Evolutionary conservation across 2,888 invertebrate species (phyloP), one percentile per base, ranked within the genome.

Genomic region (Strigamia maritima): DNA sequence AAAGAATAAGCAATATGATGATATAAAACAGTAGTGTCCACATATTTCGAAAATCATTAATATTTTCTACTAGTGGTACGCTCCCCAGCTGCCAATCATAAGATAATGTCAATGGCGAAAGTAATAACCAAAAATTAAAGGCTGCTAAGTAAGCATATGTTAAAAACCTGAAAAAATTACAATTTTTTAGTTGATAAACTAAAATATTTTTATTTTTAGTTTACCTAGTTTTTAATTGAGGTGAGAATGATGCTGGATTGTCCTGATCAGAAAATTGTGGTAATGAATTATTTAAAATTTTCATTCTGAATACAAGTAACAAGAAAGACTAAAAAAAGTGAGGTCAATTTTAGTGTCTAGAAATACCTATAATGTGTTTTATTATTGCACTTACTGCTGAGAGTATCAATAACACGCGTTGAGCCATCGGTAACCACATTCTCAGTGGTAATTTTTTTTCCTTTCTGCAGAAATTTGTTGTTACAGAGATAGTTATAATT

Each of bases 71-170:
- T 80, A 94, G 88, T 24, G 94, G 93, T 81, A 95, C 90, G 14
- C 93, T 94, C 7, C 93, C 93, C 92, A 93, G 92, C 87, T 94
- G 94, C 94, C 94, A 95, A 86, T 95, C 95, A 85, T 94, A 94
- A 82, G 93, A 92, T 75, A 94, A 88, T 0, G 90, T 90, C 83
- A 90, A 89, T 0, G 94, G 94, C 82, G 91, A 92, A 79, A 94
- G 87, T n/a, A 94, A 87, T 81, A 95, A 86, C 92, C 93, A 93
- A 88, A 91, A 90, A 88, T 94, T 94, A 87, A 93, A 91, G 0
- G 92, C 92, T 6, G 93, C 92, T 84, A 95, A 87, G 87, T 93
- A 94, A 85, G 91, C 91, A 87, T 93, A 94, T 0, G 94, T 94
- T 86, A 94, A 88, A 83, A 93, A 87, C 85, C 94, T 94, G 89